Conservation (phyloP, 2,888 invertebrate genomes). For the Syrphus vitripennis region DNA sequence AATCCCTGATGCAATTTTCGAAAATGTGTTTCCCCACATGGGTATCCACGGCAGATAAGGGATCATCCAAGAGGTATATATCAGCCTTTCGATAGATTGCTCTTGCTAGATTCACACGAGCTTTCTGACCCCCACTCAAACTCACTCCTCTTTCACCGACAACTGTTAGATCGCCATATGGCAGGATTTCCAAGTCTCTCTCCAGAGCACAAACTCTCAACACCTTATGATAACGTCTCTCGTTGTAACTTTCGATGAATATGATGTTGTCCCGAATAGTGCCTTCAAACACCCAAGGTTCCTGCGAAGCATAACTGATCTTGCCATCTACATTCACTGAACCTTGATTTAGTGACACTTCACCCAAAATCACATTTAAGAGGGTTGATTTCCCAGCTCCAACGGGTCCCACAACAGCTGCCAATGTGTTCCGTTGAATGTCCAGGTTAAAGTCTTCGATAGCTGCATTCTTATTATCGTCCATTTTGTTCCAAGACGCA, state of each 20-base stretch:
- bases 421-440: constrained; percentile 75
- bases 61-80: constrained; percentile 90
- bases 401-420: constrained; percentile 87
- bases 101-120: constrained; percentile 88
- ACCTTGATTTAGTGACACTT: constrained; percentile 85
- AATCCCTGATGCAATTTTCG: constrained; percentile 86
- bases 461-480: constrained; percentile 74
- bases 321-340: constrained; percentile 84
- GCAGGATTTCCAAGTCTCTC: constrained; percentile 85
- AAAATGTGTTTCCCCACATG: constrained; percentile 90
- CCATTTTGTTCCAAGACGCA: constrained; percentile 82
- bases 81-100: constrained; percentile 89
- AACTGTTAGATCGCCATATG: constrained; percentile 82
- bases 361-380: constrained; percentile 88
- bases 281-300: constrained; percentile 91
- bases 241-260: constrained; percentile 89
- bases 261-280: constrained; percentile 95
- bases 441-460: constrained; percentile 81
- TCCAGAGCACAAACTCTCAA: constrained; percentile 84
- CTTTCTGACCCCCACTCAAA: constrained; percentile 89
- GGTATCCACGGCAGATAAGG: constrained; percentile 89
- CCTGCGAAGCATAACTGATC: constrained; percentile 90
- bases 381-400: constrained; percentile 89
- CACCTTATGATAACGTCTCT: constrained; percentile 82
- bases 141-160: constrained; percentile 87